Evolutionary conservation across 2,888 invertebrate species (phyloP).

Genomic region (Ochlodes sylvanus): DNA sequence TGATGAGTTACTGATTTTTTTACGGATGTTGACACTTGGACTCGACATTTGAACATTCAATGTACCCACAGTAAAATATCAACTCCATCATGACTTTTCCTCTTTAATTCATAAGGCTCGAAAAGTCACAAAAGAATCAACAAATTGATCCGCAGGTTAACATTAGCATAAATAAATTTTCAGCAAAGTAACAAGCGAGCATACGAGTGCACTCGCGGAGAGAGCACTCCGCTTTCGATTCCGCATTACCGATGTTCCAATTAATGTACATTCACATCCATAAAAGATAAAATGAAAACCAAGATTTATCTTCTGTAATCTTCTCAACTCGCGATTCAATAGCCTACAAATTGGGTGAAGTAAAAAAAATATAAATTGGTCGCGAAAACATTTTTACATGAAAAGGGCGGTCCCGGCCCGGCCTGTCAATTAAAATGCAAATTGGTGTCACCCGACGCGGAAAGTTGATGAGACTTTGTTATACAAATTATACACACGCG

Average conservation of each 20-base stretch:
- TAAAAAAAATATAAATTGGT: conserved; percentile 38
- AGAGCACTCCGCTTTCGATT: conserved; percentile 21
- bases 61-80: no score
- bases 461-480: conserved; percentile 21
- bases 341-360: conserved; percentile 42
- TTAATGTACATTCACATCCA: conserved; percentile 29
- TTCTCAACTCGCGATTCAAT: conserved; percentile 44
- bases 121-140: conserved; percentile 1
- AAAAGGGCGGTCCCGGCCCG: conserved; percentile 60
- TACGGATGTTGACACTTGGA: no score
- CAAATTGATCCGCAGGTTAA: conserved; percentile 2
- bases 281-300: conserved; percentile 25
- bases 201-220: conserved; percentile 14
- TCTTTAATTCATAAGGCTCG: no score
- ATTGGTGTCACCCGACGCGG: conserved; percentile 56
- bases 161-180: conserved; percentile 19
- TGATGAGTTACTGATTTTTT: no score
- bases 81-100: no score
- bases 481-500: conserved; percentile 30
- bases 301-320: conserved; percentile 37
- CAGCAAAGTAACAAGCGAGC: conserved; percentile 3
- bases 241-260: conserved; percentile 24
- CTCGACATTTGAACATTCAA: no score
- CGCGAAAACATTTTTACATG: conserved; percentile 40
- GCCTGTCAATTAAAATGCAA: conserved; percentile 74